A percentile compares a stretch with the other conserved stretches of the same genome.
These are phyloP conservation scores for Tympanoctomys barrerae DNA, from an alignment of 2,797 vertebrate species.

Conservation along the genomic window DNA sequence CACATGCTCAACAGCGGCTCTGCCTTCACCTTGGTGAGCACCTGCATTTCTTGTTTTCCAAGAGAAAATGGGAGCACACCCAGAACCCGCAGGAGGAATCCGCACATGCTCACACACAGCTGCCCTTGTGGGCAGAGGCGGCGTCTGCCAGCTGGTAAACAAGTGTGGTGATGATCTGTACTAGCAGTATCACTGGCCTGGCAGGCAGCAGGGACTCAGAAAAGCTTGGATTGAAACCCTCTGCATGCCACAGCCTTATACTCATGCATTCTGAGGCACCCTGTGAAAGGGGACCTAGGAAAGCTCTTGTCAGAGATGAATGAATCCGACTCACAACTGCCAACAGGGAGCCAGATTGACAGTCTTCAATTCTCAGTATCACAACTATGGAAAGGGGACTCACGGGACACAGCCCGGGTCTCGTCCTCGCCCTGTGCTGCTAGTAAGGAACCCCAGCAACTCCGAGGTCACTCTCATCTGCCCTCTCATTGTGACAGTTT, in stretches of 20 bases:
- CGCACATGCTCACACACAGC: not conserved
- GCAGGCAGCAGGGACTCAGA: constrained; percentile 70
- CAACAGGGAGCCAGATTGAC: constrained; percentile 1
- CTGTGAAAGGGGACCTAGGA: constrained; percentile 64
- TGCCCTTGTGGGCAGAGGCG: not conserved
- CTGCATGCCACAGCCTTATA: not conserved
- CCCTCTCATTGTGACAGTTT: not conserved
- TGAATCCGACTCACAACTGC: constrained; percentile 55
- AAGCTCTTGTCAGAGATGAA: constrained; percentile 55
- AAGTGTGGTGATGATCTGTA: constrained; percentile 74
- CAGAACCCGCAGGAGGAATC: not conserved
- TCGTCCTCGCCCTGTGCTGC: not conserved
- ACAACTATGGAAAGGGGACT: not conserved
- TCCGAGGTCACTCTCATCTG: not conserved
- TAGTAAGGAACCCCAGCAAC: not conserved
- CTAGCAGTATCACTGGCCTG: constrained; percentile 25
- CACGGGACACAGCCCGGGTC: not conserved
- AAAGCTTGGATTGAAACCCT: constrained; percentile 74
- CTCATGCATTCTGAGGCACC: constrained; percentile 43
- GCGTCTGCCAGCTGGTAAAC: not conserved
- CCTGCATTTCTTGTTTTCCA: not conserved
- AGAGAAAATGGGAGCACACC: constrained; percentile 15
- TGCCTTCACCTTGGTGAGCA: not conserved
- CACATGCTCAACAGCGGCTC: not conserved
- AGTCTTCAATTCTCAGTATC: not conserved